Evolutionary conservation across 2,113 vertebrate species (phyloP).

Genomic region (Pseudopodoces humilis): DNA sequence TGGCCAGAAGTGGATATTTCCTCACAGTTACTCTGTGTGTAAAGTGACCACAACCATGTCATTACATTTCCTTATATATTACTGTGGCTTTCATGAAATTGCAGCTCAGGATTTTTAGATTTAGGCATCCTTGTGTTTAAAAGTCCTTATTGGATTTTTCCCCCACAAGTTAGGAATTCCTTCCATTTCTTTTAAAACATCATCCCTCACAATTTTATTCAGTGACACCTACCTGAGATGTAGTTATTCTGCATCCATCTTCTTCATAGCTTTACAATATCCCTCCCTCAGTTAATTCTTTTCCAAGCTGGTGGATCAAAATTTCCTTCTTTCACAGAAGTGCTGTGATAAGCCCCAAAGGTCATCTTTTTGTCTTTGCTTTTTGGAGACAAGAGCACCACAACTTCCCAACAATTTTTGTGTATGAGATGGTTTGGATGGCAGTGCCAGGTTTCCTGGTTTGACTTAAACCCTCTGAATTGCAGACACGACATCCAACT

Average conservation of each 20-base stretch:
- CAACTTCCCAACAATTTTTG: neutral
- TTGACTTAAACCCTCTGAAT: neutral
- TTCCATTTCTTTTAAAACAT: neutral
- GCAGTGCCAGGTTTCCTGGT: neutral
- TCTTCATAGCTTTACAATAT: neutral
- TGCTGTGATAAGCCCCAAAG: neutral
- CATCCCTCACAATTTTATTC: neutral
- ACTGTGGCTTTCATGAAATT: neutral
- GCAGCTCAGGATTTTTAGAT: neutral
- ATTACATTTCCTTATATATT: neutral
- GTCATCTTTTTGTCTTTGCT: neutral
- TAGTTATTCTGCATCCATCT: neutral
- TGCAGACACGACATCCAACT: slow-evolving; percentile 33
- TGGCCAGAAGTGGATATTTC: neutral
- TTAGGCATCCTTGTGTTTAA: neutral
- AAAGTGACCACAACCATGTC: neutral
- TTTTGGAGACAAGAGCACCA: neutral
- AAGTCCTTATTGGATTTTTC: neutral
- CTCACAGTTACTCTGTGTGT: neutral
- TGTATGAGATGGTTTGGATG: neutral
- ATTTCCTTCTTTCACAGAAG: neutral
- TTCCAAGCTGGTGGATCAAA: neutral
- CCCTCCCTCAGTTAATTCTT: neutral
- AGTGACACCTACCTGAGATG: neutral
- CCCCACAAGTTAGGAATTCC: neutral